These are phyloP conservation scores for Arizona elegans DNA, from an alignment of 2,113 vertebrate genomes.

Conservation along the genomic window DNA sequence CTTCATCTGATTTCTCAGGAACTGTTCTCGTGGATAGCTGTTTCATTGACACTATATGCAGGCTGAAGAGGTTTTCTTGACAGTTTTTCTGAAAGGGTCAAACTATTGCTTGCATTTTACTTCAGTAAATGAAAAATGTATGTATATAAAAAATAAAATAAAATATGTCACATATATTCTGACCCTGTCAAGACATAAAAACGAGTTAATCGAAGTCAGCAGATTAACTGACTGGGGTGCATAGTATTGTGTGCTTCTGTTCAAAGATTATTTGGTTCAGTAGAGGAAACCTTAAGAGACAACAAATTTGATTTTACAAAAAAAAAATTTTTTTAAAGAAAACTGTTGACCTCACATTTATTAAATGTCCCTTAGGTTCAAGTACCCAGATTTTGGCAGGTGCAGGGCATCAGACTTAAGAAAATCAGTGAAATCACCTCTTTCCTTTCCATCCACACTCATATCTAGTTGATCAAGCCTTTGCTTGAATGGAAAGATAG, in stretches of 20 bases:
- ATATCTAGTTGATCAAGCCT: not conserved
- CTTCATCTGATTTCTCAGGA: constrained; percentile 45
- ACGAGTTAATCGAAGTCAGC: not conserved
- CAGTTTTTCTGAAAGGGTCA: constrained; percentile 17
- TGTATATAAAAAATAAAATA: not conserved
- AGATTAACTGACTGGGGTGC: not conserved
- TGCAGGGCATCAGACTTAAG: not conserved
- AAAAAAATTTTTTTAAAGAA: not conserved
- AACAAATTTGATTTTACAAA: not conserved
- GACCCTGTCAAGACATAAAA: not conserved
- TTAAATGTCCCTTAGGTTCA: not conserved
- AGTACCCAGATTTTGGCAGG: not conserved
- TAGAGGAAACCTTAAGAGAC: not conserved
- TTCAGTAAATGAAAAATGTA: not conserved
- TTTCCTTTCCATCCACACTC: not conserved
- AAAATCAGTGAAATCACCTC: not conserved
- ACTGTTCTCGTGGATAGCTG: constrained; percentile 33
- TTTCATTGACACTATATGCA: constrained; percentile 9
- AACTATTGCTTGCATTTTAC: not conserved
- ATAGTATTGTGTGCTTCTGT: not conserved
- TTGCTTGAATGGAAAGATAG: not conserved
- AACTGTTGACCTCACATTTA: not conserved
- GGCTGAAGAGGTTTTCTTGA: constrained; percentile 36
- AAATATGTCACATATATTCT: not conserved
- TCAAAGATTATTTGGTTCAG: not conserved